Evolutionary conservation across 2,113 vertebrate genomes (phyloP), one percentile per base, ranked within the genome.

Genomic region (Chionis minor): DNA sequence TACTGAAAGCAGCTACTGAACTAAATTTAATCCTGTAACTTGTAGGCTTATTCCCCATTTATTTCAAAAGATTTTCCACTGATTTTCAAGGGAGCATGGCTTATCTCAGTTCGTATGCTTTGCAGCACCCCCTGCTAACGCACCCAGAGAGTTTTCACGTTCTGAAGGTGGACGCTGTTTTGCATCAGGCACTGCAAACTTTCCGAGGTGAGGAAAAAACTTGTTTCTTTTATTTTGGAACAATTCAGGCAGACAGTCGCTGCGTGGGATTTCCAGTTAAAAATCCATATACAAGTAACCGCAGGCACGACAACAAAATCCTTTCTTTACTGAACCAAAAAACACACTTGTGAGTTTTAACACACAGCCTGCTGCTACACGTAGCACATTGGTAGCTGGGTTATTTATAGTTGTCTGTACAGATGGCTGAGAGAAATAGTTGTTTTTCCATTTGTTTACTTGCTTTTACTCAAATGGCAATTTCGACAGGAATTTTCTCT

Each of bases 111-210:
- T 32, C 11, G 2, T 44, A 8, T 38, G 62, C 38, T 81, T 65
- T 54, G 19, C 77, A 38, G n/a, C 77, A 42, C 10, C 12, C n/a
- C 6, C 58, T 17, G 12, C 10, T 14, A 17, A 20, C 4, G 2
- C 54, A n/a, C 24, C 20, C 47, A 14, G 32, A 9, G 70, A 49
- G 18, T 20, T 75, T 10, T 63, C 30, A 51, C 49, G 58, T 35
- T 49, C 12, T 38, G 70, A 18, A 52, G 38, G 28, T 9, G 27
- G 35, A 44, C 1, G 8, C 32, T 30, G 27, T 15, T 44, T 35
- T 0, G 0, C 4, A 1, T 20, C 65, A 27, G 24, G 58, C 28
- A 42, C 56, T 0, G 1, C n/a, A 26, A 52, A 22, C 14, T 81
- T 49, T 17, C 55, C 27, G n/a, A 83, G 33, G 24, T 9, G 24